Base-by-base conservation (phyloP, 2,888 invertebrate genomes). In the Tridacna crocea region DNA sequence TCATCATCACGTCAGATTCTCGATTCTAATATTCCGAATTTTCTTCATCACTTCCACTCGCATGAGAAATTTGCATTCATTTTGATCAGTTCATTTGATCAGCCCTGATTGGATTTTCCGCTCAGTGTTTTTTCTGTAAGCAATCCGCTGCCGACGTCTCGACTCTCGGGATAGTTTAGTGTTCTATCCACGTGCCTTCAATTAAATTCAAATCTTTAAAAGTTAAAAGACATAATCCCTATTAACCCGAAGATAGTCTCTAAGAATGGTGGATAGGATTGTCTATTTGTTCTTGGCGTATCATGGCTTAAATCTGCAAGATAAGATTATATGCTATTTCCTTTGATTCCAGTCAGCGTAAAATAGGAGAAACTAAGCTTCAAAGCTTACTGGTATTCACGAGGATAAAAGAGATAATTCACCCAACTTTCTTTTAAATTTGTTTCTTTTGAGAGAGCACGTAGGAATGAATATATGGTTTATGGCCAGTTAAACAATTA, bases 141-240 rank as follows among this genome's bases (percentile, higher is more conserved):
- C 66, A 48, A 48, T 61, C 63, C 76, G 81, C 65, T 81, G 76
- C 26, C 65, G 79, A 55, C 51, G 77, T 65, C 61, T 75, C 27
- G 79, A 58, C 82, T 75, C 70, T 26, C 75, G 82, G 84, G 76
- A 84, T 80, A 82, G 80, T 70, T 80, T 77, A 79, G 83, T 83
- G 79, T 77, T 77, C 80, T 22, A 19, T 79, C 78, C 86, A 86
- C 86, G 86, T 86, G 86, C 83, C 86, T 72, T 58, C 82, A 86
- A 86, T 86, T 86, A 86, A 86, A 86, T 81, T 80, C 86, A 84
- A 86, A 86, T 86, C 77, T 81, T 84, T 73, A 86, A 70, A 86
- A 86, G 82, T 84, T 83, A 84, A 84, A 83, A 77, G 82, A 83
- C 82, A 84, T 86, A 83, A 86, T 83, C 79, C 82, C 79, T 83